Conservation (phyloP, 2,888 invertebrate species). For the Stratiomys singularior region DNA sequence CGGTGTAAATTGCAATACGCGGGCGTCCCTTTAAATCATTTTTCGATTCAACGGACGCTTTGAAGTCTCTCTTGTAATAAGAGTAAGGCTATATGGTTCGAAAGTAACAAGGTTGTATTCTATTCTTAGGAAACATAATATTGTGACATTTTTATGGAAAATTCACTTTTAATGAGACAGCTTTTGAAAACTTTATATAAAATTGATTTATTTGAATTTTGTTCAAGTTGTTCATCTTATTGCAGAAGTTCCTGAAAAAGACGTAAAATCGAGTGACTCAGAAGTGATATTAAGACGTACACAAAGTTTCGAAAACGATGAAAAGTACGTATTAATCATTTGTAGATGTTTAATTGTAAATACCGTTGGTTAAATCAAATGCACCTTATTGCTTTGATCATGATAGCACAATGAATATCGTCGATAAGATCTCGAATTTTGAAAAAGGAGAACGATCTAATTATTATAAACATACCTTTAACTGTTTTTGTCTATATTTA, state of each 20-base stretch:
- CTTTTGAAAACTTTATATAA: too few relatives aligned
- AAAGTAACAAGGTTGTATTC: too few relatives aligned
- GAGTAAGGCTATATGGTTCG: too few relatives aligned
- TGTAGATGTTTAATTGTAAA: slow-evolving; percentile 27
- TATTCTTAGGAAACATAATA: too few relatives aligned
- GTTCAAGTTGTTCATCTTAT: slow-evolving; percentile 54
- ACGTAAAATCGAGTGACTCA: slow-evolving; percentile 65
- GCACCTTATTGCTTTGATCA: slow-evolving; percentile 35
- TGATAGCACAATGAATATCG: background rate
- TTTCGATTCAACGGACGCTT: too few relatives aligned
- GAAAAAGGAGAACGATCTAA: background rate
- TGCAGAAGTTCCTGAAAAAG: slow-evolving; percentile 71
- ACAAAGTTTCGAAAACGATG: slow-evolving; percentile 88
- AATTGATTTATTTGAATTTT: slow-evolving; percentile 15
- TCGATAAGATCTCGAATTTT: background rate
- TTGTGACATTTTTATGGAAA: too few relatives aligned
- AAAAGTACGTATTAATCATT: slow-evolving; percentile 75
- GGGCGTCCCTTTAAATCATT: too few relatives aligned
- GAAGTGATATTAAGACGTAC: slow-evolving; percentile 82
- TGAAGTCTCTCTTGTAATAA: too few relatives aligned
- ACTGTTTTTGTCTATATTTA: slow-evolving; percentile 4
- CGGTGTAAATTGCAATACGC: too few relatives aligned
- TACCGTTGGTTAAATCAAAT: slow-evolving; percentile 17
- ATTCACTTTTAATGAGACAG: too few relatives aligned
- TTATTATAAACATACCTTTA: background rate